Base-by-base conservation (phyloP, 2,888 invertebrate genomes). In the Rhagonycha fulva region DNA sequence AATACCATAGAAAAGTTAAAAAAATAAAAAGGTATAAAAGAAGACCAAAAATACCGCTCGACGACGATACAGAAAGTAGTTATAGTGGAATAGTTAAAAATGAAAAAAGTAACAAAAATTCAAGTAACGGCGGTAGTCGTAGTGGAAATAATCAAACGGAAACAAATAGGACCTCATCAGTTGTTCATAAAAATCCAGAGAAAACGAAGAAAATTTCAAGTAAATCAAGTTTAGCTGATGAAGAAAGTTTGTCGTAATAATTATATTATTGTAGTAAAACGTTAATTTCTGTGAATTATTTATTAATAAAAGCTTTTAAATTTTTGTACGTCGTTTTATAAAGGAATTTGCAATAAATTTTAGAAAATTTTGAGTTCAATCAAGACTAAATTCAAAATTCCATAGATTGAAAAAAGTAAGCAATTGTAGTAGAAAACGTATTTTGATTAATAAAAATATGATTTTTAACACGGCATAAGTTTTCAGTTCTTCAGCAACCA, bases 191-290 rank as follows among this genome's bases (percentile, higher is more conserved):
- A n/a, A 12, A 5, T 7, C 24, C 62, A 60, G 14, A 12, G 23
- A 23, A 32, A 23, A 14, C 62, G 9, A 9, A 24, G 4, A 9
- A 19, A 24, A 61, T 47, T 32, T 76, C 77, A 0, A 80, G 76
- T 68, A 67, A 76, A 9, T 77, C 75, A 61, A 78, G 76, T 69
- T 74, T 80, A 26, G 78, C 76, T 4, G 80, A 80, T 32, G 80
- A 80, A n/a, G 80, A 80, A 73, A 63, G 61, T 24, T 66, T 5
- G 24, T 24, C 2, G 24, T 47, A n/a, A 47, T 47, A 47, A 30
- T 24, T 4, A 24, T 24, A n/a, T 24, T 24, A 26, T 47, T 47
- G 5, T 47, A n/a, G 47, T 47, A 47, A n/a, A n/a, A n/a, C 9
- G 47, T 47, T 47, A n/a, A 47, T n/a, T 47, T 47, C 47, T 47